phyloP scores from a whole-genome alignment of 2,113 vertebrate species.

The Ibidorhyncha struthersii region DNA sequence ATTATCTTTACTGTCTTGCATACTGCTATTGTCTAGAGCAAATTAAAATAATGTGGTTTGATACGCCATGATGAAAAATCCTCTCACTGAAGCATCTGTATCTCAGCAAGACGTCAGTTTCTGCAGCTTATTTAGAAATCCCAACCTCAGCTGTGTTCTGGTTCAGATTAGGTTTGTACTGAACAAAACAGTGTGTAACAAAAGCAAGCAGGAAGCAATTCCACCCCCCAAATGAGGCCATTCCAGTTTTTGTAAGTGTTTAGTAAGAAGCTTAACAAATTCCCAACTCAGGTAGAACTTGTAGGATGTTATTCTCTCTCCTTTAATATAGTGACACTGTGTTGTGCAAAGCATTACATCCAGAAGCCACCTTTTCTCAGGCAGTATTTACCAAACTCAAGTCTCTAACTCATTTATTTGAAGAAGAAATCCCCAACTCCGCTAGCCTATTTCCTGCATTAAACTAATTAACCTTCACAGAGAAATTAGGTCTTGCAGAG shows the following conservation, averaged over 20 bases:
- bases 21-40: background rate
- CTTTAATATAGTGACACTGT: background rate
- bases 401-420: background rate
- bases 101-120: background rate
- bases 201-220: slow-evolving; percentile 10
- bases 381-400: background rate
- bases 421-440: background rate
- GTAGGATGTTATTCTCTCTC: background rate
- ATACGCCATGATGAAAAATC: background rate
- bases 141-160: background rate
- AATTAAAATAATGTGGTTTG: slow-evolving; percentile 8
- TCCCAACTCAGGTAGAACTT: background rate
- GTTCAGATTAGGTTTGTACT: slow-evolving; percentile 12
- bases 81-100: background rate
- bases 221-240: background rate
- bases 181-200: background rate
- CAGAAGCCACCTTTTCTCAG: background rate
- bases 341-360: background rate
- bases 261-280: background rate
- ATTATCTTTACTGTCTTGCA: background rate
- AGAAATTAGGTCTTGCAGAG: slow-evolving; percentile 10
- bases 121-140: background rate
- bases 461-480: slow-evolving; percentile 21
- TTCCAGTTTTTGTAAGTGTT: background rate
- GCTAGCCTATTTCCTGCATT: background rate